phyloP scores from a whole-genome alignment of 2,888 invertebrate genomes.

The Eilema sororculum region DNA sequence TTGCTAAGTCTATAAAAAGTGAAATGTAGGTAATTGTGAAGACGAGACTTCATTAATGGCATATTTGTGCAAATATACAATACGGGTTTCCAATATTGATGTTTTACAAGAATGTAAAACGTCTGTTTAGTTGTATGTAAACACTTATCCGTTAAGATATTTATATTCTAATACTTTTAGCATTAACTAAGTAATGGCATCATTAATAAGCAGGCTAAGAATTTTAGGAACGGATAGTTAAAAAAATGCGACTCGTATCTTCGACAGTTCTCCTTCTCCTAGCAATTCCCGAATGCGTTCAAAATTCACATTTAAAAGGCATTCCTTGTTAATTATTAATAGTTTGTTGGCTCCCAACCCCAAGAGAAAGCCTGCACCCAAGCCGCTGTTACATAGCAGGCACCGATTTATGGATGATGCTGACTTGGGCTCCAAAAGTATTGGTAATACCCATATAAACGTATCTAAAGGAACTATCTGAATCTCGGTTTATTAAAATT shows the following conservation, averaged over 20 bases:
- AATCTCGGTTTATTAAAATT: background rate
- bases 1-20: constrained; percentile 23
- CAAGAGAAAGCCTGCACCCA: no score
- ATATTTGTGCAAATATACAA: constrained; percentile 28
- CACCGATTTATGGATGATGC: no score
- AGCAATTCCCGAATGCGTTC: background rate
- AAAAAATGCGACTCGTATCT: background rate
- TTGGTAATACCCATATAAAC: no score
- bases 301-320: background rate
- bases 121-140: constrained; percentile 33
- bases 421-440: no score
- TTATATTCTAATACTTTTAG: constrained; percentile 23
- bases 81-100: constrained; percentile 32
- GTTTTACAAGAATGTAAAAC: constrained; percentile 31
- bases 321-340: no score
- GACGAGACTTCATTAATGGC: constrained; percentile 24
- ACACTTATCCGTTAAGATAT: constrained; percentile 37
- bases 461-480: background rate
- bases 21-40: constrained; percentile 23
- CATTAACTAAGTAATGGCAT: constrained; percentile 22
- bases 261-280: background rate
- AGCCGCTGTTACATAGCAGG: no score
- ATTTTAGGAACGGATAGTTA: background rate
- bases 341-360: background rate
- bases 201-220: background rate